Base-by-base conservation (phyloP, 2,888 invertebrate genomes). In the Nomada goodeniana region DNA sequence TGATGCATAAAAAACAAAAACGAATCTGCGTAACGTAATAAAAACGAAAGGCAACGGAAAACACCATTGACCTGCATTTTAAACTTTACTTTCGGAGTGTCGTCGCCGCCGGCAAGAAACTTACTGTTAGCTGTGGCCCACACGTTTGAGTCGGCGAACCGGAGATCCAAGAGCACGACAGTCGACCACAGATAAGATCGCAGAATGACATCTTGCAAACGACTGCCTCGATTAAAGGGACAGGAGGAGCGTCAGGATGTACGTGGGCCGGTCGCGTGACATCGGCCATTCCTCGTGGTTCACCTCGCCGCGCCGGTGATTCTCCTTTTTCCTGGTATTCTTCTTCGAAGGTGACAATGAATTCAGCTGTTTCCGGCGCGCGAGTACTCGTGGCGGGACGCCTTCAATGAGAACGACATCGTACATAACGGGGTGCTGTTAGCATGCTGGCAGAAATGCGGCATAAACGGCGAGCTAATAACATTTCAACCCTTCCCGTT, bases 171-270 rank as follows among this genome's bases (percentile, higher is more conserved):
- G 77, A n/a, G 23, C 60, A 26, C 77, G 75, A 75, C 74, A 59
- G 57, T 18, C 68, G 20, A 2, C 23, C 26, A 7, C n/a, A 72
- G 81, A 82, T 82, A 83, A 70, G 70, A 83, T 82, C 82, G 63
- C 44, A 55, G 68, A 74, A 82, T 75, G 83, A 78, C 83, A 78
- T 80, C 70, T 78, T 71, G 83, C 82, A 82, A 83, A 83, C 81
- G 83, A 82, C 74, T 81, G 65, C 47, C 57, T 68, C 65, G 77
- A 61, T 70, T 76, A 67, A 70, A 71, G 74, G 73, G 67, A 81
- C 68, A 65, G 53, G 57, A 72, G 44, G 63, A 78, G 44, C 64
- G 70, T 57, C 55, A 61, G 53, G 61, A 67, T 75, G 67, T 65
- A 65, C 29, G 52, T 44, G 47, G 44, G n/a, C 23, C 2, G 23